Evolutionary conservation across 2,797 vertebrate species (phyloP).

Genomic region (Hapalemur alaotrensis): DNA sequence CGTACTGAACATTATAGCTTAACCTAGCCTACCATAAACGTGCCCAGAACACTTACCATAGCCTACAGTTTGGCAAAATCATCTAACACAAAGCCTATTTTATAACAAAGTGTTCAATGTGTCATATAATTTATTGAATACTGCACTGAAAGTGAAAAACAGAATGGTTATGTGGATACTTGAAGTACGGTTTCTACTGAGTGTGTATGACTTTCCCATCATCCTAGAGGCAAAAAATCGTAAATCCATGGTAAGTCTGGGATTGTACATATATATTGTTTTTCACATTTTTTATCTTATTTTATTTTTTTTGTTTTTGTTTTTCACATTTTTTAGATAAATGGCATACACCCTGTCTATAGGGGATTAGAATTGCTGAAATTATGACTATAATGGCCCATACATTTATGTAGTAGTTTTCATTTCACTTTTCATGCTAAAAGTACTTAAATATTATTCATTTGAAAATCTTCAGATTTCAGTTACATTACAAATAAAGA

Average conservation of each 20-base stretch:
- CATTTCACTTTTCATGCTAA: not conserved
- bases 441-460: not conserved
- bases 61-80: not conserved
- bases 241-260: not conserved
- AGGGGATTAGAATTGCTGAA: slow-evolving; percentile 17
- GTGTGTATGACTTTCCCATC: not conserved
- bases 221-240: not conserved
- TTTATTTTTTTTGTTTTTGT: not conserved
- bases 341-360: not conserved
- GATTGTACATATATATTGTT: not conserved
- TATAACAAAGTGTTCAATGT: not conserved
- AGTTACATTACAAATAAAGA: not conserved
- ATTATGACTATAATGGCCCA: not conserved
- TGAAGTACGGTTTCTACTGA: not conserved
- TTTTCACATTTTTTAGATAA: slow-evolving; percentile 11
- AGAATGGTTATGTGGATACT: not conserved
- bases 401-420: slow-evolving; percentile 3
- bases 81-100: not conserved
- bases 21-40: no score
- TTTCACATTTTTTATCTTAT: not conserved
- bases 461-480: slow-evolving; percentile 27
- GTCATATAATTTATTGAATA: no score
- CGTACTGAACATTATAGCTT: no score
- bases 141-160: not conserved
- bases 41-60: not conserved